Base-by-base conservation (phyloP, 2,888 invertebrate species). In the Sphinx pinastri region DNA sequence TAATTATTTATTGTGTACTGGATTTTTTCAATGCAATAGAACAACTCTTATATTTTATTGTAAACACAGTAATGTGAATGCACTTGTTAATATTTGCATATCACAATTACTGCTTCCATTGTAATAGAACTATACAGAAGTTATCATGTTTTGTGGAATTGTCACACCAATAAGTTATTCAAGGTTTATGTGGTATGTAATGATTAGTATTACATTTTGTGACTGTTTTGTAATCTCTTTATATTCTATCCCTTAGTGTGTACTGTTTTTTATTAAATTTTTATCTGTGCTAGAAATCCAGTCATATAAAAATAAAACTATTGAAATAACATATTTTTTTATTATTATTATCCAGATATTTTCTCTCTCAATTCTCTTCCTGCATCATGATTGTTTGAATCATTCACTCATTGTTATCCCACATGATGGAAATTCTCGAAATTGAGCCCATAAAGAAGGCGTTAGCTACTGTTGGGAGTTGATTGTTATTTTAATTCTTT, bases 231-330 rank as follows among this genome's bases (percentile, higher is more conserved):
- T 88, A 88, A 86, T 86, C 84, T 87, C 84, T 87, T 87, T 88
- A 86, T 89, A 88, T 89, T 90, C 83, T 90, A 90, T 87, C 79
- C 86, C 79, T 88, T 91, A 91, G 90, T 86, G 84, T 89, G 87
- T 90, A 92, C 89, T 90, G 89, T 92, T 92, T 92, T 91, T 78
- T 85, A 87, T 88, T 76, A 85, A 86, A 84, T 83, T 87, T 88
- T 87, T 87, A 89, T 87, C 87, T 86, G 87, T 87, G 82, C 86
- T 93, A 92, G 91, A 85, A 89, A 88, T 87, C 85, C 86, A 86
- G 86, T 90, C 85, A 78, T 84, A 84, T 84, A 83, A 88, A 84
- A 85, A 84, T 84, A 84, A 84, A 82, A 76, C 74, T 83, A 84
- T 78, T 78, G 81, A 84, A 84, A 79, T 78, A 77, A 74, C 67